Conservation (phyloP, 2,797 vertebrate genomes). For the Sebastiscus albofasciatus region DNA sequence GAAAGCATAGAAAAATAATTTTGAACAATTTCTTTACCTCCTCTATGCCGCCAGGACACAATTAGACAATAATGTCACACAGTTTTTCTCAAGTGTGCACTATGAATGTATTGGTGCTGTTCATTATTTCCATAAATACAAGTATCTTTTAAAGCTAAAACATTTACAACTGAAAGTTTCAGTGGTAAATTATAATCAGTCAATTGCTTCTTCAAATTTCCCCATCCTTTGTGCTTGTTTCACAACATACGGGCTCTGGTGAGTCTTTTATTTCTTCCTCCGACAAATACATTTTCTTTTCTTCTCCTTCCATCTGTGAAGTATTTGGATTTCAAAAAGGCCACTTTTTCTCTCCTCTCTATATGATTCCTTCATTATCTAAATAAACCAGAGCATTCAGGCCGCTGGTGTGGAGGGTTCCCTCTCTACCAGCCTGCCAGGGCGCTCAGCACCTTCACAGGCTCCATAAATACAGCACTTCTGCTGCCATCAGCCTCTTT, state of each 20-base stretch:
- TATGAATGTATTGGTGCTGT: neutral
- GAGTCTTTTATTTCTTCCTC: neutral
- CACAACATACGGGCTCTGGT: neutral
- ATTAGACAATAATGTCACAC: neutral
- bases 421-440: constrained; percentile 37
- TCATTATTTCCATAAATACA: no score
- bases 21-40: neutral
- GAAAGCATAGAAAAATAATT: neutral
- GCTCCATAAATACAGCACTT: constrained; percentile 71
- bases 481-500: constrained; percentile 77
- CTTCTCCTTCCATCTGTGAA: neutral
- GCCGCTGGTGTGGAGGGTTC: constrained; percentile 37
- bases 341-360: constrained; percentile 13
- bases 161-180: neutral
- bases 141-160: neutral
- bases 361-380: constrained; percentile 47
- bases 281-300: neutral
- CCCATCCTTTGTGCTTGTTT: neutral
- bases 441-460: constrained; percentile 57
- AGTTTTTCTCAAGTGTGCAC: neutral
- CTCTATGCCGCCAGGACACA: neutral
- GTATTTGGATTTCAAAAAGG: neutral
- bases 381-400: constrained; percentile 51
- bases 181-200: neutral
- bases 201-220: neutral